phyloP scores from a whole-genome alignment of 2,888 invertebrate species.

The Sialis fuliginosa region DNA sequence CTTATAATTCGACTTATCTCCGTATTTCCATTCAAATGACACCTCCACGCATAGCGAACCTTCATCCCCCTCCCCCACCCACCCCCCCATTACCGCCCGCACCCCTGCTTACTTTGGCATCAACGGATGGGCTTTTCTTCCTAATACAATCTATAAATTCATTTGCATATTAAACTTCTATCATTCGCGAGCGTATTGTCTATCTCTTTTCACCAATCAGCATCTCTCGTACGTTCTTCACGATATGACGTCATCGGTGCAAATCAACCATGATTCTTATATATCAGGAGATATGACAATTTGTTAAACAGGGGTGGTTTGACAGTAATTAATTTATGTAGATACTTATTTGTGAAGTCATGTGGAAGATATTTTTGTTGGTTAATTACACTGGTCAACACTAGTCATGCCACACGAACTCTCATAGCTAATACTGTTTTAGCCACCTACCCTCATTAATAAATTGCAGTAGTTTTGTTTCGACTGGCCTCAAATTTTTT shows the following conservation, averaged over 20 bases:
- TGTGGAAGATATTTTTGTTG: no score
- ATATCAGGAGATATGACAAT: neutral
- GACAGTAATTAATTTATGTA: no score
- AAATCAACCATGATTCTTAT: neutral
- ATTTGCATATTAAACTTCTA: slow-evolving; percentile 2
- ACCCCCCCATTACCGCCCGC: neutral
- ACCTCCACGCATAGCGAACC: neutral
- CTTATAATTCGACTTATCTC: neutral
- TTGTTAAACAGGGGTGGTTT: no score
- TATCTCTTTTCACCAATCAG: neutral
- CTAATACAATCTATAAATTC: slow-evolving; percentile 4
- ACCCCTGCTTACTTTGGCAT: neutral
- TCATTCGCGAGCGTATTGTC: neutral
- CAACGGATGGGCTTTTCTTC: neutral
- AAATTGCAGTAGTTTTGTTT: no score
- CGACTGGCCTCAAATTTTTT: no score
- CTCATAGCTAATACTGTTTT: no score
- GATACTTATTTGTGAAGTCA: no score
- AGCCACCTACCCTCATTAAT: no score
- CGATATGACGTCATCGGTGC: neutral
- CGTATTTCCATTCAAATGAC: neutral
- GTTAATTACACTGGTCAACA: no score
- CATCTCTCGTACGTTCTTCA: neutral
- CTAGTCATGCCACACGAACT: no score
- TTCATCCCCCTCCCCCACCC: neutral